These are phyloP conservation scores for Neotragus moschatus DNA, from an alignment of 2,113 vertebrate genomes.

Conservation along the genomic window DNA sequence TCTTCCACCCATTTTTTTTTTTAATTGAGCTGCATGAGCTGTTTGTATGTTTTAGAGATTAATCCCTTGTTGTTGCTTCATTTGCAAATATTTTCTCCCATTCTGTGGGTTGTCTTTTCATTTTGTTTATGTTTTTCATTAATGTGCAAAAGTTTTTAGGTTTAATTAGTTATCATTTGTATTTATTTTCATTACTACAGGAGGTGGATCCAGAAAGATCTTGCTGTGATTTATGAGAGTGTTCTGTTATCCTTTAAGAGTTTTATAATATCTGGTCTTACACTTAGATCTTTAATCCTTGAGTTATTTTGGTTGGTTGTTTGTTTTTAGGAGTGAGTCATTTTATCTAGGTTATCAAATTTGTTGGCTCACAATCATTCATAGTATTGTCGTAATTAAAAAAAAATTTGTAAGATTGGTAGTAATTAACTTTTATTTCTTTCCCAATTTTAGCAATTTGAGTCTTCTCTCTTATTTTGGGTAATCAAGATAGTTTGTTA, in stretches of 20 bases:
- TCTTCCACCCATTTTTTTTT: too few relatives aligned
- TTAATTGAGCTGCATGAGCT: background rate
- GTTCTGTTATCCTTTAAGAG: too few relatives aligned
- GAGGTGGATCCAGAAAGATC: background rate
- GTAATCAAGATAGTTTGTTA: background rate
- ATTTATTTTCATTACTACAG: background rate
- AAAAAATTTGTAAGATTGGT: background rate
- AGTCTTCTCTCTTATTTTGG: background rate
- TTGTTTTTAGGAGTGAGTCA: background rate
- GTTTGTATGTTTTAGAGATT: background rate
- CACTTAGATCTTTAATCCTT: background rate
- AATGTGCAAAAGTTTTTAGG: background rate
- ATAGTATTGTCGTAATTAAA: background rate
- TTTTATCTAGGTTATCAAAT: background rate
- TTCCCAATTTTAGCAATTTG: background rate
- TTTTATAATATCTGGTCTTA: too few relatives aligned
- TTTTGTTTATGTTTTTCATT: background rate
- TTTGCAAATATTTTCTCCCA: background rate
- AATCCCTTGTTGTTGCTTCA: background rate
- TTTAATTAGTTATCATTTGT: background rate
- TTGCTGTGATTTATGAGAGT: too few relatives aligned
- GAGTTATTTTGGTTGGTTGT: background rate
- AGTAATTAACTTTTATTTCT: background rate
- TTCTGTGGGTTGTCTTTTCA: background rate
- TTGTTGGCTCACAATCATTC: background rate